Base-by-base conservation (phyloP, 2,888 invertebrate species). In the Rugalucina vietnamica region DNA sequence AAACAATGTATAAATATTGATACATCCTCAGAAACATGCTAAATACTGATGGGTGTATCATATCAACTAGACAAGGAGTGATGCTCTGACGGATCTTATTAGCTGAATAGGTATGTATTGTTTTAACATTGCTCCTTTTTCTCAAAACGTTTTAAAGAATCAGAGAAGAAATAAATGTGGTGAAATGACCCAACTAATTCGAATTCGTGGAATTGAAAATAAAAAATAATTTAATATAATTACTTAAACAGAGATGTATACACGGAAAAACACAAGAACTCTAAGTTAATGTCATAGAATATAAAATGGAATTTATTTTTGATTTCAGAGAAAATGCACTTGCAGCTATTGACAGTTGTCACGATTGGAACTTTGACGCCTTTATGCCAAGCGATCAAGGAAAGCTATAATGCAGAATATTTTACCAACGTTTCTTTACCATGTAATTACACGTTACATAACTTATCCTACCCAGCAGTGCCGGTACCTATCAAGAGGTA, bases 391-490 rank as follows among this genome's bases (percentile, higher is more conserved):
- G 78, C 74, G 21, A 29, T 75, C 21, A 74, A 79, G 1, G 87
- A 87, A n/a, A 79, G 69, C 29, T 85, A 65, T 69, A 79, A 83
- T 29, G 87, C 79, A 0, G 87, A 83, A 29, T 79, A 87, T 36
- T 69, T 60, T 65, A 71, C 83, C 14, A 87, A 87, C 54, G 81
- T 84, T n/a, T 78, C 81, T 29, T 39, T 87, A 3, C 85, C 85
- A 3, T 87, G 87, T 43, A 82, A 87, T 49, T 87, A 82, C 50
- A 84, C 83, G 3, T 32, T 37, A 2, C 81, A 83, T 69, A 76
- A 77, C 43, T 27, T 84, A 21, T 57, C 79, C 4, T 87, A 85
- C 50, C 72, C 39, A 29, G n/a, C 72, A n/a, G 60, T 85, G 2
- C 36, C 49, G 8, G 57, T 81, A 14, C 87, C 87, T 5, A 78